Conservation (phyloP, 1,140 invertebrate genomes). For the Sitodiplosis mosellana region DNA sequence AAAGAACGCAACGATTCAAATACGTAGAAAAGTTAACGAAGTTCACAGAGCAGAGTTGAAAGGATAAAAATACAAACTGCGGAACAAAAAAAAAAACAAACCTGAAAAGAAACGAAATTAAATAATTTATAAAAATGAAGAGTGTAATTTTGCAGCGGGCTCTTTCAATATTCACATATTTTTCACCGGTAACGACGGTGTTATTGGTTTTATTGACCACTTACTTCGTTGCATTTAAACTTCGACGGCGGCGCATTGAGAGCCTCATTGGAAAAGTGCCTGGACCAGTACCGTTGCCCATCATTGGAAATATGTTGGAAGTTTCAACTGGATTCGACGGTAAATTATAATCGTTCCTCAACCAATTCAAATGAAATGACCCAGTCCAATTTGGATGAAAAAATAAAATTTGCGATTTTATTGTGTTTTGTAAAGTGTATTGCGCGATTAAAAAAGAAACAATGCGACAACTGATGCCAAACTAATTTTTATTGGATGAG, state of each 20-base stretch:
- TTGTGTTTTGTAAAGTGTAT: too few species aligned
- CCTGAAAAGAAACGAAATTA: not conserved
- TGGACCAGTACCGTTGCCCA: slow-evolving; percentile 33
- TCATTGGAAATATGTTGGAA: slow-evolving; percentile 35
- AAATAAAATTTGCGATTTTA: too few species aligned
- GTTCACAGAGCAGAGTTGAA: too few species aligned
- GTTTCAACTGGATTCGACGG: slow-evolving; percentile 30
- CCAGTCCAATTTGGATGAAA: too few species aligned
- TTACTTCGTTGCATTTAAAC: slow-evolving; percentile 19
- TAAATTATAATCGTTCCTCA: slow-evolving; percentile 5
- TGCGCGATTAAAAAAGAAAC: too few species aligned
- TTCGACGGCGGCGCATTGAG: slow-evolving; percentile 21
- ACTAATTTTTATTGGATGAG: too few species aligned
- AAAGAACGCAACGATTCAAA: too few species aligned
- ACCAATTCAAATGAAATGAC: too few species aligned
- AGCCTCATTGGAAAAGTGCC: slow-evolving; percentile 30
- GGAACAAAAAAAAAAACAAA: not conserved
- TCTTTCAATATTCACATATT: not conserved
- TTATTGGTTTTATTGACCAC: slow-evolving; percentile 3
- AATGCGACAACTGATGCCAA: too few species aligned
- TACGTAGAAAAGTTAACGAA: too few species aligned
- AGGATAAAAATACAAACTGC: too few species aligned
- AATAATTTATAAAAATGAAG: not conserved
- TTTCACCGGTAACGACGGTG: slow-evolving; percentile 3
- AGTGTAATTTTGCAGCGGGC: not conserved